phyloP scores from a whole-genome alignment of 1,140 invertebrate genomes.

The Ceratina calcarata region DNA sequence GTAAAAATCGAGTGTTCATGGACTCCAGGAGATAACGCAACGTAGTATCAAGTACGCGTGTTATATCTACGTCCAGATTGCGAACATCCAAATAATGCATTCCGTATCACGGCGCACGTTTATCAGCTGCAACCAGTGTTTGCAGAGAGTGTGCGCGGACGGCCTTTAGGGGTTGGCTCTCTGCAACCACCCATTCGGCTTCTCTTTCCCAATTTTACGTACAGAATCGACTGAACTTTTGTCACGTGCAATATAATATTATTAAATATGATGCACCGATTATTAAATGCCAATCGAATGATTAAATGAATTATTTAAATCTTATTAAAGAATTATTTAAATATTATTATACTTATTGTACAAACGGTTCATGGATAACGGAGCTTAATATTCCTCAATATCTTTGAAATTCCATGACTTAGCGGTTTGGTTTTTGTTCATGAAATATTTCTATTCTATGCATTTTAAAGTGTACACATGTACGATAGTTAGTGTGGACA shows the following conservation, averaged over 20 bases:
- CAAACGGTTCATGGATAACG: no score
- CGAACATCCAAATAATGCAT: constrained; percentile 71
- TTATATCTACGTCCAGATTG: constrained; percentile 65
- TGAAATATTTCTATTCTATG: no score
- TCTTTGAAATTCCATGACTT: no score
- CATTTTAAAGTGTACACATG: no score
- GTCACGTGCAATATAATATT: neutral
- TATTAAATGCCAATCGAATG: no score
- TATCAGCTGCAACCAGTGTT: constrained; percentile 71
- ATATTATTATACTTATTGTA: no score
- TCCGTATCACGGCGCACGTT: constrained; percentile 69
- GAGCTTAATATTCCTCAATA: neutral
- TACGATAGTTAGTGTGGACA: no score
- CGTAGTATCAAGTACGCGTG: constrained; percentile 62
- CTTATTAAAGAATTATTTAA: no score
- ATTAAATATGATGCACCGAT: no score
- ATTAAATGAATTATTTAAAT: no score
- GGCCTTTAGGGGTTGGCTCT: constrained; percentile 62
- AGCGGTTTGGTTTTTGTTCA: no score
- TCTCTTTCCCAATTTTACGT: constrained; percentile 34
- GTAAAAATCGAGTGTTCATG: neutral
- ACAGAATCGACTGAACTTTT: constrained; percentile 4
- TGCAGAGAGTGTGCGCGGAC: constrained; percentile 65
- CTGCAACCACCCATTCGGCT: constrained; percentile 25
- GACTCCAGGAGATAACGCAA: constrained; percentile 32